Evolutionary conservation across 2,113 vertebrate genomes (phyloP), one percentile per base, ranked within the genome.

Genomic region (Mesembrinibis cayennensis): DNA sequence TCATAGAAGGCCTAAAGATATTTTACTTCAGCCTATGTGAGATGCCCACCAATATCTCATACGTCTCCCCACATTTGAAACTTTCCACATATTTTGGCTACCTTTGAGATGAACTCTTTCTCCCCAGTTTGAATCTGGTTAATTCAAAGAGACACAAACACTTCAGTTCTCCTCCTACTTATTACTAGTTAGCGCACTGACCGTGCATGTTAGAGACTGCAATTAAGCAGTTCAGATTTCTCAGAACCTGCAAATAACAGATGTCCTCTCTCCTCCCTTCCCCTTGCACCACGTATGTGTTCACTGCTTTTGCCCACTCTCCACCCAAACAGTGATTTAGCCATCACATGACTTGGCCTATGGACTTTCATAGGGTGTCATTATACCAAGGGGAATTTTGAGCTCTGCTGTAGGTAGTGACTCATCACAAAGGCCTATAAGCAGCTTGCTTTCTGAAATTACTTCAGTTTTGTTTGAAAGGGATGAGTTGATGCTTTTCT

Each of bases 171-270:
- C 36, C 40, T 61, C 23, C 59, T 89, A 25, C 50, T 13, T 34
- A 18, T 55, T 45, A 3, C 7, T 76, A 67, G 29, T 56, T 47
- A 72, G 15, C 2, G 1, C 3, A 6, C 49, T 66, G 44, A 13
- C 18, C 4, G 0, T 18, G 9, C 1, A 0, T 36, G 9, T 45
- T n/a, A 52, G 32, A 70, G 27, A 42, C 4, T 18, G 29, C 0
- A 1, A 10, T 77, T 49, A 40, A 53, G 42, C 20, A 25, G 17
- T 38, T 80, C 20, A 25, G 22, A n/a, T 77, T 62, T 42, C 26
- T 44, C 25, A 53, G 44, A 53, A 77, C 18, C 23, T 53, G 38
- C 22, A 67, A 30, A 40, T 25, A 47, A 44, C 1, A 3, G 11
- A 9, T 61, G 13, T 32, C 22, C 6, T 72, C 9, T 67, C 49